These are phyloP conservation scores for Trogon melanurus DNA, from an alignment of 2,113 vertebrate species.

Conservation along the genomic window DNA sequence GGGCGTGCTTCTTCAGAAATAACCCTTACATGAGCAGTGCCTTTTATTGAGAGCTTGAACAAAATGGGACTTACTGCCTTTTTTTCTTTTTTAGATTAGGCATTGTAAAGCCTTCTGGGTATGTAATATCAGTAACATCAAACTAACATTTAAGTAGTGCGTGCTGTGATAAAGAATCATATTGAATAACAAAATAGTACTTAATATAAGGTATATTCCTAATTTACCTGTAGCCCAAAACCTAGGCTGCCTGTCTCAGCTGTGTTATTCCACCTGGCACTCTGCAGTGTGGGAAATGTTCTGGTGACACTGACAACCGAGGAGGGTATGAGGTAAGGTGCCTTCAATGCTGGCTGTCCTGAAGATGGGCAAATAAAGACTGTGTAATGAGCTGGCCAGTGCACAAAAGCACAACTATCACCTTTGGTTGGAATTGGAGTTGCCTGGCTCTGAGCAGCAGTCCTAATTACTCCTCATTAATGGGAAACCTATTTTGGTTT, in stretches of 20 bases:
- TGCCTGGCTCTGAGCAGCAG: background rate
- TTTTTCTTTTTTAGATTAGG: background rate
- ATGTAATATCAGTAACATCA: background rate
- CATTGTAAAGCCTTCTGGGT: background rate
- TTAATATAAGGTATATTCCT: background rate
- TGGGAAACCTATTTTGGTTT: background rate
- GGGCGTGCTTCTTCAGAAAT: background rate
- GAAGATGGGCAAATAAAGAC: background rate
- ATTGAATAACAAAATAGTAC: background rate
- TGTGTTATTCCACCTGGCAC: background rate
- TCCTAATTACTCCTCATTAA: constrained; percentile 24
- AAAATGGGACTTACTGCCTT: background rate
- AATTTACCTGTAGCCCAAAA: background rate
- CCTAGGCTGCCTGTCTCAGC: background rate
- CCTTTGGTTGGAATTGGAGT: background rate
- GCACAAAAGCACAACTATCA: background rate
- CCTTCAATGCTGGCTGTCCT: background rate
- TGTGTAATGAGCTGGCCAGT: background rate
- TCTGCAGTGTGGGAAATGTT: background rate
- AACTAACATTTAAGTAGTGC: background rate
- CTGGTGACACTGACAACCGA: background rate
- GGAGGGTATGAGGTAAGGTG: background rate
- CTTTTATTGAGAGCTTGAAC: background rate
- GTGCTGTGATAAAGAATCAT: background rate
- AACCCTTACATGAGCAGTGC: rapidly evolving